phyloP scores from a whole-genome alignment of 2,113 vertebrate species.

The Penelope pileata region DNA sequence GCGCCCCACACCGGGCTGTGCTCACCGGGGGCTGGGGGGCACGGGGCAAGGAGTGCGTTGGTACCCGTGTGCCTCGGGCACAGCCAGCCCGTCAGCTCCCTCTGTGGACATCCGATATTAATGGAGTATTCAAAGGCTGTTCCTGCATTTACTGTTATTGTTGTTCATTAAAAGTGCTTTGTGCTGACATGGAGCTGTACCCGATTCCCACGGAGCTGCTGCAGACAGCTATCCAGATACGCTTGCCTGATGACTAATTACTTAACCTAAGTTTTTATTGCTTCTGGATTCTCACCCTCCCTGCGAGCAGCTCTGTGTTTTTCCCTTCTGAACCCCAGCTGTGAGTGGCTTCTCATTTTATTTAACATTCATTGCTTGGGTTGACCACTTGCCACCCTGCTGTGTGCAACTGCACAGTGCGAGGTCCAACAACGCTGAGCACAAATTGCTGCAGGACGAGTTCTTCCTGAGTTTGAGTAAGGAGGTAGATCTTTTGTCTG shows the following conservation, averaged over 20 bases:
- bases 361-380: neutral
- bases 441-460: neutral
- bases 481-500: neutral
- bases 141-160: neutral
- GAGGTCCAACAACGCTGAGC: neutral
- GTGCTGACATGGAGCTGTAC: neutral
- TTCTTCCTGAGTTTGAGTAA: neutral
- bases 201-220: neutral
- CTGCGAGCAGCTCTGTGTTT: neutral
- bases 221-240: neutral
- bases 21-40: neutral
- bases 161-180: neutral
- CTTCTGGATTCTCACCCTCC: conserved; percentile 27
- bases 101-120: neutral
- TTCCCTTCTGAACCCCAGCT: neutral
- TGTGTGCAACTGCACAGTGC: neutral
- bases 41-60: neutral
- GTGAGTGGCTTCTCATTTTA: neutral
- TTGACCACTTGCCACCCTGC: neutral
- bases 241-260: neutral
- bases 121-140: neutral
- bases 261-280: neutral
- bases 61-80: accelerated
- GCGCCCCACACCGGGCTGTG: too few species aligned
- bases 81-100: neutral